Conservation (phyloP, 2,888 invertebrate genomes). For the Tuberolachnus salignus region DNA sequence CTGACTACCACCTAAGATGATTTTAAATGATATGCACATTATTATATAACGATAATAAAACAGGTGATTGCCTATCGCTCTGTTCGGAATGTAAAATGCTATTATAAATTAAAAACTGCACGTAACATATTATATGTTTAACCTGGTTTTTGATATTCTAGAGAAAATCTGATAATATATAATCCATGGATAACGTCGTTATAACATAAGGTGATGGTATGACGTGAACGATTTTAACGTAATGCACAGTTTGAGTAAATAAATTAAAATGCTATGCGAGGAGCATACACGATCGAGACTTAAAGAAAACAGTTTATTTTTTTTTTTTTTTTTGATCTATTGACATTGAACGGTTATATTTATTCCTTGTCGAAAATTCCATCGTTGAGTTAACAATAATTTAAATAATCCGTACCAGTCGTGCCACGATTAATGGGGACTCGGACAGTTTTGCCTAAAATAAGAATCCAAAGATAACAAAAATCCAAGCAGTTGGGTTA, state of each 20-base stretch:
- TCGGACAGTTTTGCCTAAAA: no score
- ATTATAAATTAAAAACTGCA: background rate
- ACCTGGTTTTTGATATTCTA: no score
- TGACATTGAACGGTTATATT: background rate
- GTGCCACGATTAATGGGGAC: no score
- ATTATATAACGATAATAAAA: no score
- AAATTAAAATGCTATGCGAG: background rate
- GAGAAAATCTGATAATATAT: background rate
- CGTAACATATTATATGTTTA: no score
- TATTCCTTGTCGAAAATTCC: background rate
- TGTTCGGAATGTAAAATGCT: background rate
- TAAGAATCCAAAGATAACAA: no score
- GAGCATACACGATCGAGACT: background rate
- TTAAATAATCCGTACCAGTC: no score
- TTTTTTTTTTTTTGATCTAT: background rate
- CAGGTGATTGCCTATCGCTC: no score
- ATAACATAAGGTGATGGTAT: background rate
- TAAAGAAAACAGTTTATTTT: slow-evolving; percentile 10
- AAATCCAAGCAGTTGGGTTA: no score
- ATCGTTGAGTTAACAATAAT: no score
- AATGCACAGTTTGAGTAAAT: background rate
- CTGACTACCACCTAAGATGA: no score
- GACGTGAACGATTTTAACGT: background rate
- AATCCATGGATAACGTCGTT: background rate
- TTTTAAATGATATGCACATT: no score